These are phyloP conservation scores for Euura saliciscinereae DNA, from an alignment of 1,140 invertebrate genomes.

Conservation along the genomic window DNA sequence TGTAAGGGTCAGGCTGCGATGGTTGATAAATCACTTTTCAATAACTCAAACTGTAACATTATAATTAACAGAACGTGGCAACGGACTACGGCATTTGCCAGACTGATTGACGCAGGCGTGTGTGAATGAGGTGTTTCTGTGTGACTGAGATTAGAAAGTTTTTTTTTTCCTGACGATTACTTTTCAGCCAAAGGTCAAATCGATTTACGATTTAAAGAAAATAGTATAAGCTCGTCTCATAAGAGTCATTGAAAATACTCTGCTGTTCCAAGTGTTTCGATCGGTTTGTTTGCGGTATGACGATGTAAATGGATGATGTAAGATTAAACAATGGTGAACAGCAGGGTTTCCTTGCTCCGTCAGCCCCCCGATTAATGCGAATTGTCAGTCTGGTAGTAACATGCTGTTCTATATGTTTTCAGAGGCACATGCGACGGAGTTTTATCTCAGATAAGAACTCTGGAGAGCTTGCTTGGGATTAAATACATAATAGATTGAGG, in stretches of 20 bases:
- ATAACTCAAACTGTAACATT: slow-evolving; percentile 32
- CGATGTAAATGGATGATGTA: not conserved
- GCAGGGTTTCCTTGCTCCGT: not conserved
- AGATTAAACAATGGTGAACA: not conserved
- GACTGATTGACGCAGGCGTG: slow-evolving; percentile 56
- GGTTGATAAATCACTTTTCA: slow-evolving; percentile 46
- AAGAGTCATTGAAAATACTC: too few species aligned
- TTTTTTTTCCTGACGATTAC: too few species aligned
- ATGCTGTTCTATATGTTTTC: slow-evolving; percentile 62
- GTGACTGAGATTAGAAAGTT: too few species aligned
- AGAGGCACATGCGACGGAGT: slow-evolving; percentile 62
- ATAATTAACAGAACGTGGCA: slow-evolving; percentile 50
- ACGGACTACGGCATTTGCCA: slow-evolving; percentile 60
- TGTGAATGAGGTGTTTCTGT: slow-evolving; percentile 22
- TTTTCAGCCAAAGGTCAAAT: too few species aligned
- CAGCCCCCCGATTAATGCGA: slow-evolving; percentile 22
- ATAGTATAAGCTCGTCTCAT: too few species aligned
- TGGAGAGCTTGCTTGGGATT: slow-evolving; percentile 56
- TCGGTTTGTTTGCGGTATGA: too few species aligned
- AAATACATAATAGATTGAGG: slow-evolving; percentile 47
- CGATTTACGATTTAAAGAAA: too few species aligned
- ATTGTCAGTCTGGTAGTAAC: slow-evolving; percentile 60
- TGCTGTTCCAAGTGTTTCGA: too few species aligned
- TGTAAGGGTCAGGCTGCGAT: slow-evolving; percentile 62
- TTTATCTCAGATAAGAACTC: slow-evolving; percentile 58